A percentile compares a stretch with the other conserved stretches of the same genome.
These are phyloP conservation scores for Limenitis arthemis DNA, from an alignment of 2,888 invertebrate species.

Conservation along the genomic window DNA sequence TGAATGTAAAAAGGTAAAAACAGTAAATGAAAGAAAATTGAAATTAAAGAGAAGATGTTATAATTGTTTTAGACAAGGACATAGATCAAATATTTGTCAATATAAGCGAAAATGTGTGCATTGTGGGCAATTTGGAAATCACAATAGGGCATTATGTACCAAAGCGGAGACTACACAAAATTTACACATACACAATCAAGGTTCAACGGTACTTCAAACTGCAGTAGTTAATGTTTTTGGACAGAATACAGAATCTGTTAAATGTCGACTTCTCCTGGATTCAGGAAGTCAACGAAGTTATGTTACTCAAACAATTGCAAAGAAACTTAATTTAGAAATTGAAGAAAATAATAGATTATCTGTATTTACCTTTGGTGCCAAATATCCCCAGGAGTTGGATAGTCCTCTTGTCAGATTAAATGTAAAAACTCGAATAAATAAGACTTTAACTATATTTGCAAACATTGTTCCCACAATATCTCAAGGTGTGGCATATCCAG, in stretches of 20 bases:
- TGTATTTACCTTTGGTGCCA: not conserved
- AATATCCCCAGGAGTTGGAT: no score
- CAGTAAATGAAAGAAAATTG: slow-evolving; percentile 4
- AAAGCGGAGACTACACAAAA: not conserved
- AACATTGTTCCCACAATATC: not conserved
- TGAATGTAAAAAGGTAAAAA: not conserved
- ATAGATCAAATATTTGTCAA: not conserved
- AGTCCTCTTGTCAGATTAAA: no score
- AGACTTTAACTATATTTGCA: not conserved
- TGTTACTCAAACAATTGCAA: not conserved
- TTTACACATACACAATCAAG: not conserved
- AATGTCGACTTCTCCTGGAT: not conserved
- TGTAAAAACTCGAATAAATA: no score
- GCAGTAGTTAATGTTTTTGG: not conserved
- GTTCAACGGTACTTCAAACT: slow-evolving; percentile 2
- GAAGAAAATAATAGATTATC: not conserved
- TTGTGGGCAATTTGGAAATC: slow-evolving; percentile 3
- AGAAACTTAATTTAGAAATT: not conserved
- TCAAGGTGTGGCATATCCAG: not conserved
- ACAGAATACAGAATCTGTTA: not conserved
- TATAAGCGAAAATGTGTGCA: slow-evolving; percentile 5
- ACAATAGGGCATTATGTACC: slow-evolving; percentile 5
- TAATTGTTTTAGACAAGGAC: slow-evolving; percentile 6
- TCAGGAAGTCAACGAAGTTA: not conserved
- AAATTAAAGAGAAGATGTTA: slow-evolving; percentile 6